Percentiles rank a stretch among this genome's conserved stretches.
Evolutionary conservation across 2,797 vertebrate genomes (phyloP).

Genomic region (Enteromius radiatus): DNA sequence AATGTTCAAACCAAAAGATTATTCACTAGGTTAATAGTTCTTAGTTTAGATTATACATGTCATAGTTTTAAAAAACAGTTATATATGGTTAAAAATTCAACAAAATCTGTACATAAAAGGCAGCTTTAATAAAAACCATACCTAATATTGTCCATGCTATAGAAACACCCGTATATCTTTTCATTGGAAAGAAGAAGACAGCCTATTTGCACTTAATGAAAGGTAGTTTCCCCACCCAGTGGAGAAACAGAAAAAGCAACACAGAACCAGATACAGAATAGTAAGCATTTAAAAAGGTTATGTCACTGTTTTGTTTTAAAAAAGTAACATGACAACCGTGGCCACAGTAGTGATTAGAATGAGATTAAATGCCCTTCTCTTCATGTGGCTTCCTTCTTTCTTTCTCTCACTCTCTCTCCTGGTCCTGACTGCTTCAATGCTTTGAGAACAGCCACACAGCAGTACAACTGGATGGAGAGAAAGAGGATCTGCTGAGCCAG

Average conservation of each 20-base stretch:
- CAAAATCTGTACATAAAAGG: not conserved
- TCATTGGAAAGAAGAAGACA: not conserved
- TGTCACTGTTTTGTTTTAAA: not conserved
- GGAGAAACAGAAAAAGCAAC: constrained; percentile 11
- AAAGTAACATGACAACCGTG: not conserved
- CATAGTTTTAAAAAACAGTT: not conserved
- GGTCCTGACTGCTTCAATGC: constrained; percentile 49
- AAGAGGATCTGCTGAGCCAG: constrained; percentile 14
- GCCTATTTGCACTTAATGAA: not conserved
- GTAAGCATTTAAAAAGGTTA: not conserved
- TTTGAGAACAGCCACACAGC: not conserved
- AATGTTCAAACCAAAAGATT: not conserved
- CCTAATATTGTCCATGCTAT: not conserved
- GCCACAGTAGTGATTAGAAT: constrained; percentile 58
- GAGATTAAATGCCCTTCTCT: constrained; percentile 65
- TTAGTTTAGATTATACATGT: not conserved
- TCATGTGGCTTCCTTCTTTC: constrained; percentile 62
- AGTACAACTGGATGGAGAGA: constrained; percentile 13
- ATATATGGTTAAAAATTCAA: not conserved
- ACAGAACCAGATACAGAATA: not conserved
- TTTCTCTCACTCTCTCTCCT: constrained; percentile 25
- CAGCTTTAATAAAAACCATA: not conserved
- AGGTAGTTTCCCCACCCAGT: not conserved
- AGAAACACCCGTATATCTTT: not conserved
- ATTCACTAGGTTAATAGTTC: too few species aligned